Conservation (phyloP, 1,140 invertebrate species). For the Lasaia peninsularis region DNA sequence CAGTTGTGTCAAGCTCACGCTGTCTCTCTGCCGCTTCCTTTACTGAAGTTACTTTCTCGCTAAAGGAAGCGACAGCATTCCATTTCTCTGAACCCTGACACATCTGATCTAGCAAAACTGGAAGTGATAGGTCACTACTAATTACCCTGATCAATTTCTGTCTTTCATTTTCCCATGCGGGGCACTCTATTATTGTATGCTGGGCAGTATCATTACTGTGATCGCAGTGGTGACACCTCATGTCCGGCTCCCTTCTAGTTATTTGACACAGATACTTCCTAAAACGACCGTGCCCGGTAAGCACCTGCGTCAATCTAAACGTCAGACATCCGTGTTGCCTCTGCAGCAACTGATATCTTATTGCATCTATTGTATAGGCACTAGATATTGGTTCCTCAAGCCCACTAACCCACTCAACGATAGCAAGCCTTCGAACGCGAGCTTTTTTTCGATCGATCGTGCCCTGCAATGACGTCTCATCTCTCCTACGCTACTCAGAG, state of each 20-base stretch:
- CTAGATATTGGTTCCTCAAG: neutral
- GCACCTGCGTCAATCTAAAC: neutral
- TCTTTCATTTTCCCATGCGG: too few species aligned
- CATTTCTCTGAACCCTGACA: too few species aligned
- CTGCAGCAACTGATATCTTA: neutral
- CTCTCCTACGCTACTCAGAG: neutral
- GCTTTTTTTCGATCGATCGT: neutral
- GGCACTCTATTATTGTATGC: too few species aligned
- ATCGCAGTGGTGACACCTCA: too few species aligned
- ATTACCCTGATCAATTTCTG: too few species aligned
- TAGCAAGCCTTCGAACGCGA: neutral
- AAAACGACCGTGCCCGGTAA: neutral
- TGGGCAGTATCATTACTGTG: too few species aligned
- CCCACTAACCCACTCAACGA: neutral
- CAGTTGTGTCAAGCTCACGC: too few species aligned
- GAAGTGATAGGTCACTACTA: too few species aligned
- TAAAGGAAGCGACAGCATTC: too few species aligned
- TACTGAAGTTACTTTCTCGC: too few species aligned
- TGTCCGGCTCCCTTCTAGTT: neutral
- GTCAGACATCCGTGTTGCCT: neutral
- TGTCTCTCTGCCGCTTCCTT: too few species aligned
- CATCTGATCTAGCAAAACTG: too few species aligned
- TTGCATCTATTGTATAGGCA: neutral
- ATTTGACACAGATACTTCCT: neutral
- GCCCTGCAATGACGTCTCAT: neutral